Base-by-base conservation (phyloP, 2,113 vertebrate species). In the Terrapene triunguis region DNA sequence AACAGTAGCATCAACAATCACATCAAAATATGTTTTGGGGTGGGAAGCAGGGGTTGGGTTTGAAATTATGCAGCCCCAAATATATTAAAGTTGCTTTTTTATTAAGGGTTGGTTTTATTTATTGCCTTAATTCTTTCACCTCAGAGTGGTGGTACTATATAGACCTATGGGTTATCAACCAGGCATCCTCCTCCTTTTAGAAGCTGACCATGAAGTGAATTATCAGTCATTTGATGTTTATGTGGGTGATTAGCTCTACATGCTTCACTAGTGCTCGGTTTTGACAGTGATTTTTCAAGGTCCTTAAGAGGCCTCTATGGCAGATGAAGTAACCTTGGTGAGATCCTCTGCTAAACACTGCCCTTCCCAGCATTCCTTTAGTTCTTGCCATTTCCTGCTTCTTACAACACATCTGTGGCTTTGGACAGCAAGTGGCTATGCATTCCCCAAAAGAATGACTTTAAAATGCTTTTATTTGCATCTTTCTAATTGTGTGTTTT, bases 351-450 rank as follows among this genome's bases (percentile, higher is more conserved):
- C 90, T 95, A 35, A 82, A 85, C 79, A 2, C 1, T 94, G 96
- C 95, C 89, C 95, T 96, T 95, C 95, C 93, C 94, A 92, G 84
- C 94, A 95, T 97, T 96, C 94, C 86, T 96, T 80, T 85, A 92
- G 90, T 95, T 96, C 93, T 89, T 96, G 87, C 90, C 85, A 90
- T 97, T 97, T 96, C 90, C 91, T 95, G 59, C 92, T 87, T 80
- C 88, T 93, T 87, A 85, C 35, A 87, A 29, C 87, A 92, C 1
- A 35, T 14, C 85, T 88, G 54, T 93, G 78, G 54, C 89, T 96
- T 89, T 69, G 82, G 79, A 57, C 80, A 80, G 78, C 89, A 51
- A 91, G 42, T 2, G 6, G 1, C 1, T 74, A 80, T 94, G 27
- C 79, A 8, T 87, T 96, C 85, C 88, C 65, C 84, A 48, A 87